These are phyloP conservation scores for Pseudorectes ferrugineus DNA, from an alignment of 2,113 vertebrate species.

Conservation along the genomic window DNA sequence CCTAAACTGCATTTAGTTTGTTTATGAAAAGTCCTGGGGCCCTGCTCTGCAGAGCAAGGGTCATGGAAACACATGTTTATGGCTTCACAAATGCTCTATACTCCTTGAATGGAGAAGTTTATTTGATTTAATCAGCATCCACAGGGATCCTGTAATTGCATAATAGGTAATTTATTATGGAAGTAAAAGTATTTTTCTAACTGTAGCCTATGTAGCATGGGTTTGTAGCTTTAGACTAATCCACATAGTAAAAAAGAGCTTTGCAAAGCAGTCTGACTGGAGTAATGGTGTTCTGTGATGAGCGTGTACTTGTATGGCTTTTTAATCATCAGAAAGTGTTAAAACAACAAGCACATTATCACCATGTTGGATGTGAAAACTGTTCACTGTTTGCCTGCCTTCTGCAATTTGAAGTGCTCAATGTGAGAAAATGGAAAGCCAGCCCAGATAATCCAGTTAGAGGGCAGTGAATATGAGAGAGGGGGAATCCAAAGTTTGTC, in stretches of 20 bases:
- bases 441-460: neutral
- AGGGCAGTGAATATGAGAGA: neutral
- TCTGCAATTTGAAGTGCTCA: neutral
- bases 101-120: conserved; percentile 48
- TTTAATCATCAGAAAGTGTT: conserved; percentile 29
- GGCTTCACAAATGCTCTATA: conserved; percentile 41
- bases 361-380: conserved; percentile 6
- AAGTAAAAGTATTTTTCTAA: conserved; percentile 50
- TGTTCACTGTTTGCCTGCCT: neutral
- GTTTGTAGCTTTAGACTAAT: conserved; percentile 35
- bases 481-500: neutral
- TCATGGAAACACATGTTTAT: conserved; percentile 61
- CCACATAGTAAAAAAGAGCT: neutral
- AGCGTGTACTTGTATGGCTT: neutral
- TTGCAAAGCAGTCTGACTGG: neutral
- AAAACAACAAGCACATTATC: conserved; percentile 49
- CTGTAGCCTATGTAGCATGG: neutral
- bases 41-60: conserved; percentile 23
- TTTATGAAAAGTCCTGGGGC: conserved; percentile 46
- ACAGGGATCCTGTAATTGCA: conserved; percentile 54
- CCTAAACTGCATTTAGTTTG: conserved; percentile 40
- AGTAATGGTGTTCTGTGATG: neutral
- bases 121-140: conserved; percentile 68
- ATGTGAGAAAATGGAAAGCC: neutral
- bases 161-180: conserved; percentile 59